These are phyloP conservation scores for Dynastes hyllus DNA, from an alignment of 2,888 invertebrate genomes.

Conservation along the genomic window DNA sequence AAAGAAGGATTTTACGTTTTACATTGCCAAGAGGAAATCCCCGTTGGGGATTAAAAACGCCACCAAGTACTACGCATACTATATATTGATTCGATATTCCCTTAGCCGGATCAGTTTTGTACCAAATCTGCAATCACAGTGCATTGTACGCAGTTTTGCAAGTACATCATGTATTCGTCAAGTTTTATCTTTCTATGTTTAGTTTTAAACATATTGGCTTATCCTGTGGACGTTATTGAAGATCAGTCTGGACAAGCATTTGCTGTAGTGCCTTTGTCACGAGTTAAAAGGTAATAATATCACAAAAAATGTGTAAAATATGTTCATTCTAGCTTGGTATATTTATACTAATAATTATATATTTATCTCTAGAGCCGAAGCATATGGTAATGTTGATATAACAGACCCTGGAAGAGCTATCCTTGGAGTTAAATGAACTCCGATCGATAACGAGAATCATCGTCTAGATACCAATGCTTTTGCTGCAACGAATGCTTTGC, in stretches of 20 bases:
- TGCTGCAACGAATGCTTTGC: constrained; percentile 33
- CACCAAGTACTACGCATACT: not conserved
- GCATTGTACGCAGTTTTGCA: not conserved
- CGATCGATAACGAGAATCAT: constrained; percentile 34
- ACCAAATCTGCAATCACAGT: not conserved
- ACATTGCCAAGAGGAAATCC: not conserved
- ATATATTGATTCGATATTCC: not conserved
- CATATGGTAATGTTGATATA: constrained; percentile 27
- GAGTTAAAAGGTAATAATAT: constrained; percentile 30
- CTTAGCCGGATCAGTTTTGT: constrained; percentile 6
- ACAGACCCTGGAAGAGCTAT: constrained; percentile 27
- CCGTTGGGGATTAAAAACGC: not conserved
- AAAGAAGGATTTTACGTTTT: not conserved
- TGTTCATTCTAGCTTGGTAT: too few species aligned
- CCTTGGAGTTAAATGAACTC: constrained; percentile 31
- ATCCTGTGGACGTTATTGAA: constrained; percentile 5
- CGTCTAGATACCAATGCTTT: constrained; percentile 38
- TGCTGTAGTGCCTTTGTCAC: constrained; percentile 19
- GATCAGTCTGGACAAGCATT: constrained; percentile 13
- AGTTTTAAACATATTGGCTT: not conserved
- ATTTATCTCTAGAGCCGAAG: not conserved
- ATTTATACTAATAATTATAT: not conserved
- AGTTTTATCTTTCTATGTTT: not conserved
- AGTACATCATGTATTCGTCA: too few species aligned
- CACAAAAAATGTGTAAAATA: not conserved